phyloP scores from a whole-genome alignment of 2,888 invertebrate species.

The Brassicogethes aeneus region DNA sequence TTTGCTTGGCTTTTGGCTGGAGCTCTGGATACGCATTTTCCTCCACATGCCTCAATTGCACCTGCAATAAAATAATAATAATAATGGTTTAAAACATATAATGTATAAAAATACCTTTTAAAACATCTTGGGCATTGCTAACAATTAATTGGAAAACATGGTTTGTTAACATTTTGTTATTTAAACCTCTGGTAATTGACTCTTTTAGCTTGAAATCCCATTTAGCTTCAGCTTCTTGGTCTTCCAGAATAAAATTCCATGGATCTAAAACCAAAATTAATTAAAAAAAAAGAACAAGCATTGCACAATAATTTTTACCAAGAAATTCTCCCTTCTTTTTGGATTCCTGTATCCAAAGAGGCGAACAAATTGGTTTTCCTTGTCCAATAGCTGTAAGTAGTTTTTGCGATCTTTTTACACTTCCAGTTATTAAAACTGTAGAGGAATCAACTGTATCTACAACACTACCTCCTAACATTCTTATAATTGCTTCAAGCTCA shows the following conservation, averaged over 20 bases:
- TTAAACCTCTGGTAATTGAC: slow-evolving; percentile 27
- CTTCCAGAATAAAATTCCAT: slow-evolving; percentile 46
- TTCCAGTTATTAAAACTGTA: slow-evolving; percentile 48
- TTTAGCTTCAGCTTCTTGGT: slow-evolving; percentile 43
- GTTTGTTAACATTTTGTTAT: slow-evolving; percentile 26
- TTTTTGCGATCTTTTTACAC: slow-evolving; percentile 51
- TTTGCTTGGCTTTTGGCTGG: slow-evolving; percentile 20
- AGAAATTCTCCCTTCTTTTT: slow-evolving; percentile 29
- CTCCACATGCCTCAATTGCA: slow-evolving; percentile 36
- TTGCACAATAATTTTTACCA: slow-evolving; percentile 28
- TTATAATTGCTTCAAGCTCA: slow-evolving; percentile 24
- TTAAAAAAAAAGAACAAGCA: slow-evolving; percentile 1
- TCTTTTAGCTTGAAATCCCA: slow-evolving; percentile 42
- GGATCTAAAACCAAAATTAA: slow-evolving; percentile 42
- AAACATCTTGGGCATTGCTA: slow-evolving; percentile 28
- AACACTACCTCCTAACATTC: slow-evolving; percentile 45
- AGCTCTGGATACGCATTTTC: slow-evolving; percentile 30
- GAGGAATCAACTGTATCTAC: slow-evolving; percentile 42
- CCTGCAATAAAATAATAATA: slow-evolving; percentile 21
- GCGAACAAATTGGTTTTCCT: slow-evolving; percentile 50
- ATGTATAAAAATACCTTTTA: slow-evolving; percentile 28
- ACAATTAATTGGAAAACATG: slow-evolving; percentile 28
- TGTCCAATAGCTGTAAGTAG: slow-evolving; percentile 50
- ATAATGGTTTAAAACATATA: not conserved
- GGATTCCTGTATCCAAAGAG: slow-evolving; percentile 32